phyloP scores from a whole-genome alignment of 2,888 invertebrate species.

The Anarsia innoxiella region DNA sequence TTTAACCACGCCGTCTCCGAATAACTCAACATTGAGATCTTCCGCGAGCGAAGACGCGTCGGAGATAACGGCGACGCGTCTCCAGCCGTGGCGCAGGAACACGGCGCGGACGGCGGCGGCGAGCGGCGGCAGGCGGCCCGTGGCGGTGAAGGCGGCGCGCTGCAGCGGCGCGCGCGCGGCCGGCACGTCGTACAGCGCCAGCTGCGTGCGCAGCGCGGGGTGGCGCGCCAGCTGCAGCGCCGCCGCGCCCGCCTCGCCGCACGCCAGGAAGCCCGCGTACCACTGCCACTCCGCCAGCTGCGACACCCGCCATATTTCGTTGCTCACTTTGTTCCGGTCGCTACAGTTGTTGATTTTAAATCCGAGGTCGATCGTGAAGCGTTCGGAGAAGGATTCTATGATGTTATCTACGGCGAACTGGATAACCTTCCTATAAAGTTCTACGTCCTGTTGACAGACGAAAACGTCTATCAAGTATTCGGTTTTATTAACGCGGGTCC shows the following conservation, averaged over 20 bases:
- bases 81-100: conserved; percentile 69
- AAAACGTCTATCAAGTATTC: conserved; percentile 6
- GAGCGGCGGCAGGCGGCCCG: conserved; percentile 20
- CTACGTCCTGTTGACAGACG: conserved; percentile 21
- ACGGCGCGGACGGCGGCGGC: conserved; percentile 20
- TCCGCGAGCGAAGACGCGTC: conserved; percentile 49
- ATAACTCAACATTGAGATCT: conserved; percentile 10
- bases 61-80: conserved; percentile 82
- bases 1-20: neutral
- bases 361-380: neutral
- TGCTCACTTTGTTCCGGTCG: conserved; percentile 4
- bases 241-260: conserved; percentile 14
- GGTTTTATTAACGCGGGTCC: conserved; percentile 8
- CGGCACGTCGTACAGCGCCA: conserved; percentile 20
- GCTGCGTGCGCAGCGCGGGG: conserved; percentile 13
- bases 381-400: neutral
- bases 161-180: conserved; percentile 1
- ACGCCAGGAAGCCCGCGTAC: conserved; percentile 21
- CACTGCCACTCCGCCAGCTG: conserved; percentile 2
- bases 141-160: conserved; percentile 16
- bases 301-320: neutral
- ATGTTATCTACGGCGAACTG: too few species aligned
- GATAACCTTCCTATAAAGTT: too few species aligned
- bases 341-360: conserved; percentile 17
- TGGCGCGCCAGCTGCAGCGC: conserved; percentile 11